Conservation (phyloP, 1,140 invertebrate species). For the Drosophila bipectinata region DNA sequence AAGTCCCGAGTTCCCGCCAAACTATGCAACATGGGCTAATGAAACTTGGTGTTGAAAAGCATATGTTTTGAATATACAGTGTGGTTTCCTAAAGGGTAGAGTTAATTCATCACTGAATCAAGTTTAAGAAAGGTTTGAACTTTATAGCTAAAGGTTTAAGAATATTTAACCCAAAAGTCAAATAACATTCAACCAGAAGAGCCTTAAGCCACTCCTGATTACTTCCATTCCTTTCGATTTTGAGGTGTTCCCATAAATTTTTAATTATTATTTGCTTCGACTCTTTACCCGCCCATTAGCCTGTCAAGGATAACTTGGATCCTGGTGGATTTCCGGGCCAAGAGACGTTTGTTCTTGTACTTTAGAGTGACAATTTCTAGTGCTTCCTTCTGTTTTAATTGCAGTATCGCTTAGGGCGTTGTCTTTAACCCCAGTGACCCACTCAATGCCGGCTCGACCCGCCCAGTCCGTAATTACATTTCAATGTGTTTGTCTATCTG, state of each 20-base stretch:
- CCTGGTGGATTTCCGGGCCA: constrained; percentile 15
- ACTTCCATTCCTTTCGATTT: background rate
- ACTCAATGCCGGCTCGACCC: constrained; percentile 12
- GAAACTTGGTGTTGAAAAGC: constrained; percentile 43
- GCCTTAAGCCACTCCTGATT: constrained; percentile 2
- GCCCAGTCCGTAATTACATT: constrained; percentile 57
- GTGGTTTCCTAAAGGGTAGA: background rate
- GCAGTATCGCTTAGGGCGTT: constrained; percentile 43
- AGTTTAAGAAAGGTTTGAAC: background rate
- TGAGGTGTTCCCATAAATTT: constrained; percentile 50
- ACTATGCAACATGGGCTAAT: constrained; percentile 43
- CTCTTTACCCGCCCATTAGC: constrained; percentile 52
- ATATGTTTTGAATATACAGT: background rate
- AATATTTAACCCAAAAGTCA: too few species aligned
- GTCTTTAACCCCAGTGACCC: constrained; percentile 41
- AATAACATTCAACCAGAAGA: too few species aligned
- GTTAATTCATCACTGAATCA: background rate
- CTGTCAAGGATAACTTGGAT: constrained; percentile 52
- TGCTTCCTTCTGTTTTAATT: constrained; percentile 64
- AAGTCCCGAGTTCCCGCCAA: constrained; percentile 5
- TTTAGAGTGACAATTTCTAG: constrained; percentile 30
- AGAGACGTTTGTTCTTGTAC: background rate
- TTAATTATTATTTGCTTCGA: constrained; percentile 48
- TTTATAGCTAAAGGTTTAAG: too few species aligned
- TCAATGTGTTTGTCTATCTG: constrained; percentile 22